Conservation (phyloP, 1,140 invertebrate genomes). For the Apis laboriosa region DNA sequence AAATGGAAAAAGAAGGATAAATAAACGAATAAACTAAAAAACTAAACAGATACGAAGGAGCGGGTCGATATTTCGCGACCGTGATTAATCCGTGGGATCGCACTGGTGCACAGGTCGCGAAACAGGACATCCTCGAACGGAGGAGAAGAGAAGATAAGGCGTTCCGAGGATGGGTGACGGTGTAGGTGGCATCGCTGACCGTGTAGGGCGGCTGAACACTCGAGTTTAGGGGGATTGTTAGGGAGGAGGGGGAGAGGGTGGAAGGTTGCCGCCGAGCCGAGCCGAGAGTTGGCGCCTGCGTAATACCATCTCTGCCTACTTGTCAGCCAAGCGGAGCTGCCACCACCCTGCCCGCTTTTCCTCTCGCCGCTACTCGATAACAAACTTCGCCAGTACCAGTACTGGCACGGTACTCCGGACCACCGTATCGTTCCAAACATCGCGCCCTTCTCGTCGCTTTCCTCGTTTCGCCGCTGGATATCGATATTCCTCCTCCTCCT, state of each 20-base stretch:
- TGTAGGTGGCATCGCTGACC: slow-evolving; percentile 45
- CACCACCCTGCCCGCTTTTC: slow-evolving; percentile 66
- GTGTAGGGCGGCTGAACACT: slow-evolving; percentile 39
- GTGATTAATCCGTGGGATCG: not conserved
- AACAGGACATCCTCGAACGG: not conserved
- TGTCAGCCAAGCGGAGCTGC: slow-evolving; percentile 73
- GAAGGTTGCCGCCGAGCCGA: slow-evolving; percentile 28
- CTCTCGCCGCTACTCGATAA: slow-evolving; percentile 73
- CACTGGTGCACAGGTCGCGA: not conserved
- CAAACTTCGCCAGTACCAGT: slow-evolving; percentile 76
- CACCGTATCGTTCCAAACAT: slow-evolving; percentile 68
- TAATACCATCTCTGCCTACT: slow-evolving; percentile 56
- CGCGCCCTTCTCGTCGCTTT: slow-evolving; percentile 17
- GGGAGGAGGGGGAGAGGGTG: not conserved
- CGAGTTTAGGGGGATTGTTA: slow-evolving; percentile 10
- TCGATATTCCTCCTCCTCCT: slow-evolving; percentile 39
- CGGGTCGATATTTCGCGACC: not conserved
- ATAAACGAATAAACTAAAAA: no score
- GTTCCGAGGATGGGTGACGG: slow-evolving; percentile 5
- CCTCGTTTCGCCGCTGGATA: slow-evolving; percentile 15
- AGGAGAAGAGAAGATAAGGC: not conserved
- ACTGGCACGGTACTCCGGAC: slow-evolving; percentile 77
- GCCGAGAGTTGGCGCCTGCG: slow-evolving; percentile 57
- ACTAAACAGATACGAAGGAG: not conserved
- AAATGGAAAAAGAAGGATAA: no score